Evolutionary conservation across 1,140 invertebrate species (phyloP).

Genomic region (Mylabris phalerata): DNA sequence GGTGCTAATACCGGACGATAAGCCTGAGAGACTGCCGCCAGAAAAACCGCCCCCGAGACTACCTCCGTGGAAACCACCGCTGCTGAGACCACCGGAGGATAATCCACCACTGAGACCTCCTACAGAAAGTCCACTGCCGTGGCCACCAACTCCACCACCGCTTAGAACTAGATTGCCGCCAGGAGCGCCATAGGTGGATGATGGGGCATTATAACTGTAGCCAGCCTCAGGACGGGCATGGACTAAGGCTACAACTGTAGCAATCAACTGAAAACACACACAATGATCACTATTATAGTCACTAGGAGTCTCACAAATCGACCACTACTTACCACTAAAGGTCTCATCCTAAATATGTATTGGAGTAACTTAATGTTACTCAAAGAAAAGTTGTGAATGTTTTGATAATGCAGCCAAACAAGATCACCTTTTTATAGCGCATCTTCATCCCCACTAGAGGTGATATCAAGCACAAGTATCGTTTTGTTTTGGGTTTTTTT

Average conservation of each 20-base stretch:
- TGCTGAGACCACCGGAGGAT: not conserved
- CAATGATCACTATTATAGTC: not conserved
- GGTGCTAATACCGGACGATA: not conserved
- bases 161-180: too few species aligned
- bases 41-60: not conserved
- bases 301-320: not conserved
- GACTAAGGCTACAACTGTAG: constrained; percentile 20
- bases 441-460: constrained; percentile 20
- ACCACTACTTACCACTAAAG: constrained; percentile 30
- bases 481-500: constrained; percentile 7
- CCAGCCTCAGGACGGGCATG: constrained; percentile 21
- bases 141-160: not conserved
- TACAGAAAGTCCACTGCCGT: constrained; percentile 11
- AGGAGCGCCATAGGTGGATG: not conserved
- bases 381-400: constrained; percentile 7
- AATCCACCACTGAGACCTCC: not conserved
- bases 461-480: not conserved
- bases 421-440: constrained; percentile 27
- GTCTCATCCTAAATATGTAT: constrained; percentile 18
- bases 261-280: constrained; percentile 18
- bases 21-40: not conserved
- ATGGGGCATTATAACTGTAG: constrained; percentile 35
- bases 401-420: too few species aligned
- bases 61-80: not conserved
- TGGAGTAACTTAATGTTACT: constrained; percentile 30